These are phyloP conservation scores for Streptopelia turtur DNA, from an alignment of 2,797 vertebrate species.

Conservation along the genomic window DNA sequence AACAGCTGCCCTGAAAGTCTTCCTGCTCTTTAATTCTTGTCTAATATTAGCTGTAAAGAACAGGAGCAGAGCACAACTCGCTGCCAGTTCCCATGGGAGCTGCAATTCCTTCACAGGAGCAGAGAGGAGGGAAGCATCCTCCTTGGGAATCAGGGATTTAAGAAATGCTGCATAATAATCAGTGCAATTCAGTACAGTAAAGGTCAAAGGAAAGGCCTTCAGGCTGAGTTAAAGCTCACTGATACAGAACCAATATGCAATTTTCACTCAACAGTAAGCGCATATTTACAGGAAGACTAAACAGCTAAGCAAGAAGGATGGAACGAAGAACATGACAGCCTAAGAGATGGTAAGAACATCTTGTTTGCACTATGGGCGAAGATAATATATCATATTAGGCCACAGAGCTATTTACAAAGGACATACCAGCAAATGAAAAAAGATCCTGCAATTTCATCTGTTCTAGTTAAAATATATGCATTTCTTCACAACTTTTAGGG, in stretches of 20 bases:
- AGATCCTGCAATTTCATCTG: neutral
- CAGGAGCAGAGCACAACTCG: neutral
- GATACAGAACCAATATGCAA: conserved; percentile 13
- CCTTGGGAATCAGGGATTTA: neutral
- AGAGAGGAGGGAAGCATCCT: neutral
- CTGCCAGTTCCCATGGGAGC: neutral
- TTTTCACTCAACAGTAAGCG: neutral
- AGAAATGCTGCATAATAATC: neutral
- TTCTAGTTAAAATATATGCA: neutral
- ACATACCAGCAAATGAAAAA: neutral
- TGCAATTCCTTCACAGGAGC: neutral
- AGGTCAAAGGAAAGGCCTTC: conserved; percentile 21
- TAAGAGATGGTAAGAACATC: neutral
- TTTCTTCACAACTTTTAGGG: neutral
- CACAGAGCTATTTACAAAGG: neutral
- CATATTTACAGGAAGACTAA: conserved; percentile 3
- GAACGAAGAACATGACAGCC: neutral
- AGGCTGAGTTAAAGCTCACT: conserved; percentile 19
- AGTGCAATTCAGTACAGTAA: neutral
- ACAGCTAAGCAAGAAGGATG: neutral
- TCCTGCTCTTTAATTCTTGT: neutral
- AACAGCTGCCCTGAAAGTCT: neutral
- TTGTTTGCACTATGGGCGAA: neutral
- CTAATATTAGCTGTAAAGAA: neutral
- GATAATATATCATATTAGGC: neutral